Percentiles rank a stretch among this genome's conserved stretches.
Evolutionary conservation across 2,888 invertebrate species (phyloP).

Genomic region (Zygothrica quintamaculata): DNA sequence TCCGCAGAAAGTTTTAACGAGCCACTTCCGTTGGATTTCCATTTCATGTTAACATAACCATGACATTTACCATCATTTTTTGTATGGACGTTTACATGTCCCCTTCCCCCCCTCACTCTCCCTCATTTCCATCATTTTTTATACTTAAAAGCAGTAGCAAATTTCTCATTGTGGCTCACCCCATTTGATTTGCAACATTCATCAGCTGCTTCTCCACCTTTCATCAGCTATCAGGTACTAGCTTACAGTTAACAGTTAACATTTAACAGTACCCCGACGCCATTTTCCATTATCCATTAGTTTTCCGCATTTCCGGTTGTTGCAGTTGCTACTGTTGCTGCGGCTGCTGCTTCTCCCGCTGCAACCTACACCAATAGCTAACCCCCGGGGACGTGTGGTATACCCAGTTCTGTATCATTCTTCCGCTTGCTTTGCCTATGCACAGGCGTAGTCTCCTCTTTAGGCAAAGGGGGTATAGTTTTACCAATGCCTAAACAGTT

Average conservation of each 20-base stretch:
- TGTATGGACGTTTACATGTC: slow-evolving; percentile 38
- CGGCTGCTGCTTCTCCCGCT: slow-evolving; percentile 21
- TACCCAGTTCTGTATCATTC: slow-evolving; percentile 2
- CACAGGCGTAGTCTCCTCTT: too few relatives aligned
- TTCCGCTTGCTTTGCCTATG: slow-evolving; percentile 1
- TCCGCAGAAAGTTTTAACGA: slow-evolving; percentile 59
- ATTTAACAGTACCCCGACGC: slow-evolving; percentile 43
- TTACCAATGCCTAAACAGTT: too few relatives aligned
- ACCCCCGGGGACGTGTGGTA: background rate
- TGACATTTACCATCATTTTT: slow-evolving; percentile 80
- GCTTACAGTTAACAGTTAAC: slow-evolving; percentile 23
- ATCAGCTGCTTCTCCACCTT: slow-evolving; percentile 29
- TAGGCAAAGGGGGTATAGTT: too few relatives aligned
- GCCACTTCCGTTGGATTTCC: slow-evolving; percentile 73
- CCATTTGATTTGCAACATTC: slow-evolving; percentile 53
- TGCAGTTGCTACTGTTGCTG: slow-evolving; percentile 55
- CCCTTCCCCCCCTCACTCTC: background rate
- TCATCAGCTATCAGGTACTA: too few relatives aligned
- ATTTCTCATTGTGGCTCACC: slow-evolving; percentile 39
- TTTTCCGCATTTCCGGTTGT: slow-evolving; percentile 76
- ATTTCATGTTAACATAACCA: slow-evolving; percentile 82
- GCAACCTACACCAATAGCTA: slow-evolving; percentile 15
- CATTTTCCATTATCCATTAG: slow-evolving; percentile 79
- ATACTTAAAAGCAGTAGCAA: too few relatives aligned
- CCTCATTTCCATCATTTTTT: background rate